Evolutionary conservation across 2,797 vertebrate species (phyloP).

Genomic region (Bufotes viridis): DNA sequence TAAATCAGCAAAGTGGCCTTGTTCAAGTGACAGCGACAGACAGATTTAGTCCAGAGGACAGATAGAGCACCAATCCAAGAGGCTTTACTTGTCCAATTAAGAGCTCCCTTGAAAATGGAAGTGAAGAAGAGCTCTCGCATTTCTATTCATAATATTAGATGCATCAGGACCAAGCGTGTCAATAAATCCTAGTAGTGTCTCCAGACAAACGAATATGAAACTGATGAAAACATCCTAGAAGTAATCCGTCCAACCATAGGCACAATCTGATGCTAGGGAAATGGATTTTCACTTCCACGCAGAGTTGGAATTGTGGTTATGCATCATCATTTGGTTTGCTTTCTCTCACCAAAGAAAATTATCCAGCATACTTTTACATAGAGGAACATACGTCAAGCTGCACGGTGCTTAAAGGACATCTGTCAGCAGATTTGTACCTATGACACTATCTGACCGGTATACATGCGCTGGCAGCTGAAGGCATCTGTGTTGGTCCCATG

Average conservation of each 20-base stretch:
- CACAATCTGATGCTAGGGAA: constrained; percentile 11
- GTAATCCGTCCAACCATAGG: constrained; percentile 39
- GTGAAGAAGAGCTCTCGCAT: constrained; percentile 44
- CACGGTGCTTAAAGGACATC: too few relatives aligned
- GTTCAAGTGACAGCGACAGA: constrained; percentile 47
- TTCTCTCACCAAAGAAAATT: constrained; percentile 1
- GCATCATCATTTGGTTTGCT: constrained; percentile 21
- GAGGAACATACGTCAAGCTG: not conserved
- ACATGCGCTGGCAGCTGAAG: too few relatives aligned
- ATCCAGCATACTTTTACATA: not conserved
- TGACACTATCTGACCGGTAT: too few relatives aligned
- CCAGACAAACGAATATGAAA: constrained; percentile 53
- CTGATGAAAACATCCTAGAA: constrained; percentile 50
- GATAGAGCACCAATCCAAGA: constrained; percentile 40
- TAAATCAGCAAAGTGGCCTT: constrained; percentile 50
- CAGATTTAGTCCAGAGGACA: constrained; percentile 54
- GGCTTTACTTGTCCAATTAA: constrained; percentile 62
- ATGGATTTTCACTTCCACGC: constrained; percentile 21
- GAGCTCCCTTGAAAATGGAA: constrained; percentile 54
- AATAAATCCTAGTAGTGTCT: constrained; percentile 54
- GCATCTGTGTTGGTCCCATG: too few relatives aligned
- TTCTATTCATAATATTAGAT: constrained; percentile 58
- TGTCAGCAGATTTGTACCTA: too few relatives aligned
- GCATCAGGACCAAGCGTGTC: constrained; percentile 35
- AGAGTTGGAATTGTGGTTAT: constrained; percentile 6